Evolutionary conservation across 2,888 invertebrate genomes (phyloP).

Genomic region (Acanthococcus lagerstroemiae): DNA sequence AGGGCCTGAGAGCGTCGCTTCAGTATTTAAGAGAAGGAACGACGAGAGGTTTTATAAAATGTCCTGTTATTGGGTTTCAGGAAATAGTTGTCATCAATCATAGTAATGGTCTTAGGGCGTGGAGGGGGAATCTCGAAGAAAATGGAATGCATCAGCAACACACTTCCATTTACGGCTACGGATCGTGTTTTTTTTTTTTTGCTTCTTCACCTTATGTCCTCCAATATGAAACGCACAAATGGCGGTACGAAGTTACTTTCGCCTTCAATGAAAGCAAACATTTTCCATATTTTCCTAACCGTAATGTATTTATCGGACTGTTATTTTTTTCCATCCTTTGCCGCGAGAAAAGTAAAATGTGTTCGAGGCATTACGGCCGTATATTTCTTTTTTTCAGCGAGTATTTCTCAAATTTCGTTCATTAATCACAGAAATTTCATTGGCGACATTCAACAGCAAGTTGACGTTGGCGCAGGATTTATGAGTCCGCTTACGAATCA

Average conservation of each 20-base stretch:
- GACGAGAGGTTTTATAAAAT: constrained; percentile 19
- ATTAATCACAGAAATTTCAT: neutral
- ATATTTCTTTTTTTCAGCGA: neutral
- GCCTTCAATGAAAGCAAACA: constrained; percentile 20
- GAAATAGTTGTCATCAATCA: constrained; percentile 27
- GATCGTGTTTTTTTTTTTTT: constrained; percentile 19
- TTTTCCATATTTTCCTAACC: constrained; percentile 18
- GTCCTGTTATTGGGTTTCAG: constrained; percentile 25
- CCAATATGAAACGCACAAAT: constrained; percentile 6
- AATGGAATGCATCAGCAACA: constrained; percentile 27
- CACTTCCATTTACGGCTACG: constrained; percentile 22
- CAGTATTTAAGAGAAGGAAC: constrained; percentile 15
- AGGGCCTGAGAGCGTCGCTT: neutral
- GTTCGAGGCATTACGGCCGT: neutral
- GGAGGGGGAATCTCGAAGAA: constrained; percentile 13
- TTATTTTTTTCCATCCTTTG: neutral
- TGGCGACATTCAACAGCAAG: neutral
- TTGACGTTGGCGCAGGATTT: no score
- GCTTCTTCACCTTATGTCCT: constrained; percentile 18
- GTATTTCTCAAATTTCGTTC: neutral
- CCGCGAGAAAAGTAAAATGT: neutral
- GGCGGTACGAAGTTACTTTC: constrained; percentile 16
- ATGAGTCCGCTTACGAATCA: no score
- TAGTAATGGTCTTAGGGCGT: constrained; percentile 11
- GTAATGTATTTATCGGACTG: constrained; percentile 23